Conservation (phyloP, 1,140 invertebrate genomes). For the Episyrphus balteatus region DNA sequence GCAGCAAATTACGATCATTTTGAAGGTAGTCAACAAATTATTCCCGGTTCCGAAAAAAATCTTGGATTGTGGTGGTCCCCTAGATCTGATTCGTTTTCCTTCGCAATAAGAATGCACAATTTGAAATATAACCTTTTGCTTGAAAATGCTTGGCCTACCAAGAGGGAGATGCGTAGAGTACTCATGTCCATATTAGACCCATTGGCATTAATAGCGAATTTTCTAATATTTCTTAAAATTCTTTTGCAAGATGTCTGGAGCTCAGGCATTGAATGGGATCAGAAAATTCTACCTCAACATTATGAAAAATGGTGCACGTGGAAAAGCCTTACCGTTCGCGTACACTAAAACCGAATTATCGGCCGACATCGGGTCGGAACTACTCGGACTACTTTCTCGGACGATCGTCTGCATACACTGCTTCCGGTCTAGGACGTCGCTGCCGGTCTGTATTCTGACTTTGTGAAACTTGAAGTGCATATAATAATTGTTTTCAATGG, state of each 20-base stretch:
- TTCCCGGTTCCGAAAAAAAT: not conserved
- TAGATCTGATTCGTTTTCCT: not conserved
- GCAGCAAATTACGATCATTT: not conserved
- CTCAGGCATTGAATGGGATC: not conserved
- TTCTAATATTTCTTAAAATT: not conserved
- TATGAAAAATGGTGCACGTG: not conserved
- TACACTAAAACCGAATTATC: too few species aligned
- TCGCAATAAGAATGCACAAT: not conserved
- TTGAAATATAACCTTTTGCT: not conserved
- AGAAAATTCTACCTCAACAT: not conserved
- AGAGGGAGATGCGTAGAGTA: not conserved
- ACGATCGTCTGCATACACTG: too few species aligned
- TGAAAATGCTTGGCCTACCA: not conserved
- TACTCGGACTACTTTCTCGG: too few species aligned
- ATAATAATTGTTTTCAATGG: too few species aligned
- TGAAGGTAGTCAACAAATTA: not conserved
- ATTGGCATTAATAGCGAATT: not conserved
- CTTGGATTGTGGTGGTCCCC: not conserved
- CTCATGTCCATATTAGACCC: not conserved
- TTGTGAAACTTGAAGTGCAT: too few species aligned
- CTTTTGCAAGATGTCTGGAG: not conserved
- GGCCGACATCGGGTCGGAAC: too few species aligned
- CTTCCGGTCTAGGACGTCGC: too few species aligned
- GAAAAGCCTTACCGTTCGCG: not conserved
- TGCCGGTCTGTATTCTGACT: too few species aligned